phyloP scores from a whole-genome alignment of 2,113 vertebrate species.

The Grantiella picta region DNA sequence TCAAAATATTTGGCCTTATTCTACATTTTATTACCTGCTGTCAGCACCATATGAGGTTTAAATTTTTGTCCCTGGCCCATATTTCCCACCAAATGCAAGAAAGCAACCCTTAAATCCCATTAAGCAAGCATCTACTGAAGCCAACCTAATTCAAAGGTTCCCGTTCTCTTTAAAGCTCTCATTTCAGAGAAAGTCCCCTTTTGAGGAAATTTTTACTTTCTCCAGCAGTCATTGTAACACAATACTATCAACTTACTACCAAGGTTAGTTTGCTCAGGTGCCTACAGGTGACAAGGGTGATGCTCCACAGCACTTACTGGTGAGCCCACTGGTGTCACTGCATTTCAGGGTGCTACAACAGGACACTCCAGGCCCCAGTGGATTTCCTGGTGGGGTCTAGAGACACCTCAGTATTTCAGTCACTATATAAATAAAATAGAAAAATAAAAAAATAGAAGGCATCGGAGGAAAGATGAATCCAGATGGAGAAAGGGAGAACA shows the following conservation, averaged over 20 bases:
- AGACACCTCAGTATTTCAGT: background rate
- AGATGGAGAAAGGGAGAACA: background rate
- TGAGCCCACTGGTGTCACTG: rapidly evolving
- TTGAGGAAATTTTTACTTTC: background rate
- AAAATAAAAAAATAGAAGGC: background rate
- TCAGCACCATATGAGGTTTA: background rate
- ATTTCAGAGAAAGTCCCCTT: background rate
- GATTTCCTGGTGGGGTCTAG: background rate
- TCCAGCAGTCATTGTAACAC: background rate
- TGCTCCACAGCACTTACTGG: background rate
- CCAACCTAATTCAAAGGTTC: background rate
- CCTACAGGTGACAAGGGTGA: background rate
- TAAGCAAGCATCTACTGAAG: background rate
- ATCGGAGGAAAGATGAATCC: background rate
- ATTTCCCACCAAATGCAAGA: background rate
- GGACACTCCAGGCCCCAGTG: background rate
- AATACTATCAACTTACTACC: background rate
- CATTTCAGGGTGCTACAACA: rapidly evolving
- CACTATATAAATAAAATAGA: background rate
- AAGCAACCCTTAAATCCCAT: background rate
- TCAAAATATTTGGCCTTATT: background rate
- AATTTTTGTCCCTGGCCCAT: background rate
- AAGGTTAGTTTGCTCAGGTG: background rate
- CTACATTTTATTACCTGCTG: background rate
- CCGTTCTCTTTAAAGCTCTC: background rate